Evolutionary conservation across 1,140 invertebrate genomes (phyloP).

Genomic region (Radopholus similis): DNA sequence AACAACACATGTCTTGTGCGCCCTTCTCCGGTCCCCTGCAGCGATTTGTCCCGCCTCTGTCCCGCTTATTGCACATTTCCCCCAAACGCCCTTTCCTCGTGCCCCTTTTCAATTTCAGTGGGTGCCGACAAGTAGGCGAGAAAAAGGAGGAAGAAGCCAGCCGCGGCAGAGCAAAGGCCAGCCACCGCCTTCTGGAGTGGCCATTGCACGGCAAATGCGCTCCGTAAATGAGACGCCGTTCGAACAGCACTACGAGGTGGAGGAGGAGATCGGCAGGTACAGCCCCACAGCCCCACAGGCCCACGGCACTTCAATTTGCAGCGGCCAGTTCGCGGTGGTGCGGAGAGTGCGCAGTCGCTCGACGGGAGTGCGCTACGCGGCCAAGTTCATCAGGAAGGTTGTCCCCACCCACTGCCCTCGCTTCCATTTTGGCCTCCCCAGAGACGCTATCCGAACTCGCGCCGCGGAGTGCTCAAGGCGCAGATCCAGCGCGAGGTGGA

Average conservation of each 20-base stretch:
- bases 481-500: slow-evolving; percentile 66
- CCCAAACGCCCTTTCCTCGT: no score
- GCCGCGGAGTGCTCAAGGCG: slow-evolving; percentile 63
- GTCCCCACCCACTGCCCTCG: no score
- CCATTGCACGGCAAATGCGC: not conserved
- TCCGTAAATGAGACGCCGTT: slow-evolving; percentile 38
- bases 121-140: no score
- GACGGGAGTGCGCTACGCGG: slow-evolving; percentile 80
- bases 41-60: no score
- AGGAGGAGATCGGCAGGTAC: slow-evolving; percentile 45
- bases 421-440: no score
- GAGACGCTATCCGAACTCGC: slow-evolving; percentile 68
- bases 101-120: no score
- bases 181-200: no score
- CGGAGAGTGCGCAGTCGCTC: slow-evolving; percentile 78
- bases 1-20: not conserved
- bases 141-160: no score
- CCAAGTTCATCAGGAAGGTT: slow-evolving; percentile 83
- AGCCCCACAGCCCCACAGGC: no score
- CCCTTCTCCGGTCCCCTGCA: not conserved
- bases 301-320: no score
- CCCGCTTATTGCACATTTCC: no score
- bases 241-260: slow-evolving; percentile 39
- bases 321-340: slow-evolving; percentile 88
- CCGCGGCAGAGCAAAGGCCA: no score